Evolutionary conservation across 2,113 vertebrate species (phyloP), one percentile per base, ranked within the genome.

Genomic region (Myxocyprinus asiaticus): DNA sequence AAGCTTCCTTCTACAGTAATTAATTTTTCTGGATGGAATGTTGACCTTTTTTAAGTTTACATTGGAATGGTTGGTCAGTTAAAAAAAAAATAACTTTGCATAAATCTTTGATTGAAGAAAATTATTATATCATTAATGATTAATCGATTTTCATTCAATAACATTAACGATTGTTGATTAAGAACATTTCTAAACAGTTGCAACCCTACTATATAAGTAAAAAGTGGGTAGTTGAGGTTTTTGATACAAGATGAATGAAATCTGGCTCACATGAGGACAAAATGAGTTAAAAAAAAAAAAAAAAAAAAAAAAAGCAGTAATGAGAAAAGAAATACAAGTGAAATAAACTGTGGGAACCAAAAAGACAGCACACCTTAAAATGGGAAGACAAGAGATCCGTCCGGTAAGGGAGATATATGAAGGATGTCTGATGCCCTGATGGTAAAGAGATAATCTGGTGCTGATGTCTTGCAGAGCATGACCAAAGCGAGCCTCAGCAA

Each of bases 401-500:
- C 43, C 62, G 44, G 45, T 51, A 33, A 76, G 58, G 53, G 12
- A 78, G 10, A 80, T 17, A n/a, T 33, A 68, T 75, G 43, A 78
- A 67, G 67, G 59, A 44, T 59, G 70, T 73, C 70, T 73, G 70
- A 47, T 61, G 59, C 58, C 14, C 66, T 56, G 63, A 77, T 72
- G 76, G 65, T 81, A 75, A 65, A 68, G 50, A 72, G 67, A 80
- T 83, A 79, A 84, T 67, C 78, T 73, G 59, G 15, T 73, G 55
- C 74, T 74, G 62, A 67, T 79, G 73, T 77, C 67, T 74, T 43
- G 33, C 62, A 14, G 17, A 67, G 76, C 55, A 74, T 47, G 81
- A 79, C 64, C 81, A 65, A 70, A 82, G 48, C 12, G 33, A 61
- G 64, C 78, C 75, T 74, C 78, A 51, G 77, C 70, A 69, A 83